phyloP scores from a whole-genome alignment of 2,113 vertebrate species.

The Cheilinus undulatus region DNA sequence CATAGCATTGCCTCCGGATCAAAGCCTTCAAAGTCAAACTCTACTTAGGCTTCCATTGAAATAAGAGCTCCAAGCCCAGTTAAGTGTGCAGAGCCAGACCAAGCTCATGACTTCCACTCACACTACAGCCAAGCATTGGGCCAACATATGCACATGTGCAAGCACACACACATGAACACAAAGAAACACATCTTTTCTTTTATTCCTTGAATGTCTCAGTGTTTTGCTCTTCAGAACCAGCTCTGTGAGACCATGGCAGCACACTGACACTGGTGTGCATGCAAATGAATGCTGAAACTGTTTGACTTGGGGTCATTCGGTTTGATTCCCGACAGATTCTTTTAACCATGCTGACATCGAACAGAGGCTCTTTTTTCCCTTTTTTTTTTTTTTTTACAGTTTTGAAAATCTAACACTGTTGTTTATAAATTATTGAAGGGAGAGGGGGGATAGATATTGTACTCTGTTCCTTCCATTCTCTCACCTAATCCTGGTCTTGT shows the following conservation, averaged over 20 bases:
- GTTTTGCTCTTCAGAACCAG: slow-evolving; percentile 5
- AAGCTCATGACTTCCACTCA: slow-evolving; percentile 75
- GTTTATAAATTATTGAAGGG: slow-evolving; percentile 72
- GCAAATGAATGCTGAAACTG: neutral
- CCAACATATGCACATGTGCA: slow-evolving; percentile 30
- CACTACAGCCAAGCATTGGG: slow-evolving; percentile 61
- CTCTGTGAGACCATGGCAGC: slow-evolving; percentile 6
- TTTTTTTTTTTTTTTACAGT: slow-evolving; percentile 35
- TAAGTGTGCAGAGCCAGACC: slow-evolving; percentile 74
- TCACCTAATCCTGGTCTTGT: slow-evolving; percentile 79
- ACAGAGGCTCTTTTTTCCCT: neutral
- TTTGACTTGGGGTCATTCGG: slow-evolving; percentile 9
- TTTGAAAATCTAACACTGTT: slow-evolving; percentile 64
- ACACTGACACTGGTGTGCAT: slow-evolving; percentile 8
- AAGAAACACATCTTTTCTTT: slow-evolving; percentile 3
- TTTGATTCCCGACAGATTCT: slow-evolving; percentile 9
- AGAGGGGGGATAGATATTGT: slow-evolving; percentile 75
- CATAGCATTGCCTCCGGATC: slow-evolving; percentile 84
- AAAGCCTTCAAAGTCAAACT: slow-evolving; percentile 86
- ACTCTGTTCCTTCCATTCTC: slow-evolving; percentile 78
- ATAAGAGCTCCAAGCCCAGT: slow-evolving; percentile 80
- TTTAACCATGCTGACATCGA: slow-evolving; percentile 37
- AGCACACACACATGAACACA: slow-evolving; percentile 4
- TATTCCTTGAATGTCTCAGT: neutral
- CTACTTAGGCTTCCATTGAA: slow-evolving; percentile 85